Conservation (phyloP, 2,888 invertebrate species). For the Hecatera dysodea region DNA sequence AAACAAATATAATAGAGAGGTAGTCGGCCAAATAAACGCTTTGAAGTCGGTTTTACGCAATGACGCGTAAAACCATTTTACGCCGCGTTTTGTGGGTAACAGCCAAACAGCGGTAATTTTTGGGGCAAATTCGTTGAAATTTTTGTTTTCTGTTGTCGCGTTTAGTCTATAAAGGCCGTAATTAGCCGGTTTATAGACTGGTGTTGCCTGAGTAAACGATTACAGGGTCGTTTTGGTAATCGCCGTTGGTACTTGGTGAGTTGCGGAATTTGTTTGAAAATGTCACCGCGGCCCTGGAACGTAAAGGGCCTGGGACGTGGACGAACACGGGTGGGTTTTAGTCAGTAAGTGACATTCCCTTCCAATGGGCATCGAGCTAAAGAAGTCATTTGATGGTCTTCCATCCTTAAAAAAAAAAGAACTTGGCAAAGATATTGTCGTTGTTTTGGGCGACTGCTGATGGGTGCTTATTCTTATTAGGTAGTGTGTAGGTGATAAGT, state of each 20-base stretch:
- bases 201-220: slow-evolving; percentile 5
- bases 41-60: slow-evolving; percentile 52
- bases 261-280: too few relatives aligned
- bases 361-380: too few relatives aligned
- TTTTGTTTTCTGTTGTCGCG: slow-evolving; percentile 17
- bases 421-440: not conserved
- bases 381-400: too few relatives aligned
- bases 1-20: slow-evolving; percentile 55
- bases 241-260: too few relatives aligned
- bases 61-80: slow-evolving; percentile 46
- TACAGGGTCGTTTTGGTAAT: slow-evolving; percentile 18
- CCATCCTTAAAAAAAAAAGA: too few relatives aligned
- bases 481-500: too few relatives aligned
- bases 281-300: too few relatives aligned
- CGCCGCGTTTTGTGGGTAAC: slow-evolving; percentile 23
- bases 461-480: not conserved
- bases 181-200: slow-evolving; percentile 28
- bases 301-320: too few relatives aligned
- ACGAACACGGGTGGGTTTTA: too few relatives aligned
- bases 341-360: too few relatives aligned
- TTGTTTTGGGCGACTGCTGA: slow-evolving; percentile 2
- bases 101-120: slow-evolving; percentile 9
- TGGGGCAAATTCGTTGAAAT: slow-evolving; percentile 26
- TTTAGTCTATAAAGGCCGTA: slow-evolving; percentile 25
- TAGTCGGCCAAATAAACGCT: slow-evolving; percentile 45